These are phyloP conservation scores for Rhopalosiphum nymphaeae DNA, from an alignment of 2,888 invertebrate species.

Conservation along the genomic window DNA sequence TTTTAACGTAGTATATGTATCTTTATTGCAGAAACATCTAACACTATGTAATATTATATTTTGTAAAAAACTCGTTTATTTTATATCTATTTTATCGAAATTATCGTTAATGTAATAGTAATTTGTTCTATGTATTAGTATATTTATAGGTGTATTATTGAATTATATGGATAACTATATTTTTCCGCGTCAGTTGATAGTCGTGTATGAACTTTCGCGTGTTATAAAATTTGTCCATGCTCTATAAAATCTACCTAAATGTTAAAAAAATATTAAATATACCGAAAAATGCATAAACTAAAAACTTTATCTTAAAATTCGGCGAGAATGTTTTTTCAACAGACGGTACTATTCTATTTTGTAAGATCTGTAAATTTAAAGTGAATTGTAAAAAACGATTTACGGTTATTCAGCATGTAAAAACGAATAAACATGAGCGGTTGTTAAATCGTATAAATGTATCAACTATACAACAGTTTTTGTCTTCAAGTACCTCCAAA, in stretches of 20 bases:
- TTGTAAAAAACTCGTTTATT: too few species aligned
- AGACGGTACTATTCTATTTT: background rate
- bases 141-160: too few species aligned
- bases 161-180: background rate
- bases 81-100: too few species aligned
- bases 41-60: too few species aligned
- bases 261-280: background rate
- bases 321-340: background rate
- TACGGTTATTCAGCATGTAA: constrained; percentile 29
- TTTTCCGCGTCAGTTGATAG: background rate
- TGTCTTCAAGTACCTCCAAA: background rate
- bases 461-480: constrained; percentile 13
- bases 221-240: background rate
- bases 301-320: background rate
- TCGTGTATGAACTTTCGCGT: background rate
- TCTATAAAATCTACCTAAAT: background rate
- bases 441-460: background rate
- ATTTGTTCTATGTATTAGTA: too few species aligned
- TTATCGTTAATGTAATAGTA: too few species aligned
- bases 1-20: too few species aligned
- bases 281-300: background rate
- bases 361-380: background rate
- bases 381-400: background rate
- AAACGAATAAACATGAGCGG: constrained; percentile 9
- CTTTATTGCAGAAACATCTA: too few species aligned